Percentiles rank a stretch among this genome's conserved stretches.
Evolutionary conservation across 2,888 invertebrate species (phyloP).

Genomic region (Cephus pulcher): DNA sequence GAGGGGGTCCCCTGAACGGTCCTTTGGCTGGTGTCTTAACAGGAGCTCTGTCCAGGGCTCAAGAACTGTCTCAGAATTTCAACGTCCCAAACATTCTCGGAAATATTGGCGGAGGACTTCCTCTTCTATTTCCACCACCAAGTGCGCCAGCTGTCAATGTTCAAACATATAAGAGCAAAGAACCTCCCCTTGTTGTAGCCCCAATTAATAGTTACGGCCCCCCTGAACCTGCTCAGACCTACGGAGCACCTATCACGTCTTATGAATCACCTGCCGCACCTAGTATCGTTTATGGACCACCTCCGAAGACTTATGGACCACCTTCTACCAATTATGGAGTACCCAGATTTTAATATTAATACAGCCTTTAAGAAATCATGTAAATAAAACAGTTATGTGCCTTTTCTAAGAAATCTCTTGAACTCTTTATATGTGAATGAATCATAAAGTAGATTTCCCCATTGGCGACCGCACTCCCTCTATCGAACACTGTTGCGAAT

Average conservation of each 20-base stretch:
- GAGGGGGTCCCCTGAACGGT: too few species aligned
- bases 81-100: not conserved
- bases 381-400: too few species aligned
- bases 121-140: not conserved
- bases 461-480: too few species aligned
- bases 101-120: not conserved
- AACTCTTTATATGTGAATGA: too few species aligned
- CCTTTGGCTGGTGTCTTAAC: not conserved
- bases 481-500: too few species aligned
- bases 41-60: slow-evolving; percentile 12
- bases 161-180: slow-evolving; percentile 23
- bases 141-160: slow-evolving; percentile 6
- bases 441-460: too few species aligned
- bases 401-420: too few species aligned
- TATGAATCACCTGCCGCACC: slow-evolving; percentile 24
- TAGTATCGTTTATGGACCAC: slow-evolving; percentile 3
- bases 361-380: too few species aligned
- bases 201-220: slow-evolving; percentile 27
- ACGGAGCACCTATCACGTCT: slow-evolving; percentile 22
- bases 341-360: not conserved
- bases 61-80: not conserved
- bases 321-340: slow-evolving; percentile 4
- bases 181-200: slow-evolving; percentile 36
- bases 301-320: slow-evolving; percentile 13
- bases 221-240: not conserved